Percentiles rank a stretch among this genome's conserved stretches.
Evolutionary conservation across 2,888 invertebrate species (phyloP).

Genomic region (Drosophila neonasuta): DNA sequence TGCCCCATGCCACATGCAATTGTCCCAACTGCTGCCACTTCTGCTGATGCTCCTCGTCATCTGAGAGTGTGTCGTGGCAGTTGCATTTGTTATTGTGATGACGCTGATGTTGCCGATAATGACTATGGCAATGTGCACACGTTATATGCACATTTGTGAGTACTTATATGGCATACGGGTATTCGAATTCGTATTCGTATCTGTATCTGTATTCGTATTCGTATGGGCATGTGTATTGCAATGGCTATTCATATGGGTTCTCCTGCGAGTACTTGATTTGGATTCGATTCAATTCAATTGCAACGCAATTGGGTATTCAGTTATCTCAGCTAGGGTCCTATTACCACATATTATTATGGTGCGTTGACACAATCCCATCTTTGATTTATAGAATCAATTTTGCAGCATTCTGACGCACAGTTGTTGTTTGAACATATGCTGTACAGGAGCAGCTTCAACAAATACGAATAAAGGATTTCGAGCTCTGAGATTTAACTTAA

Average conservation of each 20-base stretch:
- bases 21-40: neutral
- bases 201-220: too few relatives aligned
- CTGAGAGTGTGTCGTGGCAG: constrained; percentile 27
- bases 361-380: neutral
- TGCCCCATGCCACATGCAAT: neutral
- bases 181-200: neutral
- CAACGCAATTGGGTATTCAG: constrained; percentile 35
- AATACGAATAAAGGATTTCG: too few relatives aligned
- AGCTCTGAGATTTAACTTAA: too few relatives aligned
- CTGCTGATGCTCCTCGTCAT: neutral
- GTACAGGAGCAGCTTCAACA: too few relatives aligned
- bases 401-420: neutral
- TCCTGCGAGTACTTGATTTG: constrained; percentile 46
- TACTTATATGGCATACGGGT: constrained; percentile 49
- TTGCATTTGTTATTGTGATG: constrained; percentile 47
- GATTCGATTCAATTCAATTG: constrained; percentile 54
- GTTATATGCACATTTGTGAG: constrained; percentile 68
- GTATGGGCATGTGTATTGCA: neutral
- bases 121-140: constrained; percentile 73
- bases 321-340: constrained; percentile 1
- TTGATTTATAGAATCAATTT: constrained; percentile 2
- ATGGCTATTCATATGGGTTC: constrained; percentile 9
- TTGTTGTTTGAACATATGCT: neutral
- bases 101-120: constrained; percentile 70
- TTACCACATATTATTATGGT: constrained; percentile 9